Conservation (phyloP, 2,888 invertebrate genomes). For the Amphipyra berbera region DNA sequence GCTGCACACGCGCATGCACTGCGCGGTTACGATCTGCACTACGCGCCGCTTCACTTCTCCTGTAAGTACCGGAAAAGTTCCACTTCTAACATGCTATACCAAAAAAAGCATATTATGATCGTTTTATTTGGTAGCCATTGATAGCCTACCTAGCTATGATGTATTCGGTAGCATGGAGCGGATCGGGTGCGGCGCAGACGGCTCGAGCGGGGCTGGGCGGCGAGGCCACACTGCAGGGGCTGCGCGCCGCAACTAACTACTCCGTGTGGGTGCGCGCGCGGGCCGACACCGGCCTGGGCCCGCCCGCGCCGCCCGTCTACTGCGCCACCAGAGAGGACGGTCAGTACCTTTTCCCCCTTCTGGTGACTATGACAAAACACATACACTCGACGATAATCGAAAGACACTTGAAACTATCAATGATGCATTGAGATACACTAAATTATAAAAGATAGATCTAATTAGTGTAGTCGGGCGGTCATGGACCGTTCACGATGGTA, state of each 20-base stretch:
- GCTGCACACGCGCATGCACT: slow-evolving; percentile 91
- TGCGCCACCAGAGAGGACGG: slow-evolving; percentile 95
- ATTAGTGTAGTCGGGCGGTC: too few relatives aligned
- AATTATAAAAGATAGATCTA: too few relatives aligned
- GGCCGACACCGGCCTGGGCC: slow-evolving; percentile 94
- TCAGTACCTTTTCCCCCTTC: too few relatives aligned
- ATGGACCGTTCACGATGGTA: too few relatives aligned
- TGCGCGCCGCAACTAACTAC: slow-evolving; percentile 95
- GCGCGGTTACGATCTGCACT: slow-evolving; percentile 94
- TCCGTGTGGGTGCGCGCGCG: slow-evolving; percentile 94
- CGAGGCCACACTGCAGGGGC: slow-evolving; percentile 91
- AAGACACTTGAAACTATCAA: too few relatives aligned
- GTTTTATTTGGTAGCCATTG: too few relatives aligned
- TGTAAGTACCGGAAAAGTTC: slow-evolving; percentile 58
- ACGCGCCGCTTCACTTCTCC: slow-evolving; percentile 87
- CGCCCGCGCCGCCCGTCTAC: slow-evolving; percentile 92
- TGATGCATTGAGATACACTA: too few relatives aligned
- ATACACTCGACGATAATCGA: too few relatives aligned
- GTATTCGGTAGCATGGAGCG: slow-evolving; percentile 30
- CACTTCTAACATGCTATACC: neutral
- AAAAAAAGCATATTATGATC: too few relatives aligned
- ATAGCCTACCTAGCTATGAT: too few relatives aligned
- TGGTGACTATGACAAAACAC: too few relatives aligned
- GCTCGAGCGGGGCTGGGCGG: slow-evolving; percentile 61
- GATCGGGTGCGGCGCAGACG: slow-evolving; percentile 41